These are phyloP conservation scores for Bilobella aurantiaca DNA, from an alignment of 1,140 invertebrate genomes.

Conservation along the genomic window DNA sequence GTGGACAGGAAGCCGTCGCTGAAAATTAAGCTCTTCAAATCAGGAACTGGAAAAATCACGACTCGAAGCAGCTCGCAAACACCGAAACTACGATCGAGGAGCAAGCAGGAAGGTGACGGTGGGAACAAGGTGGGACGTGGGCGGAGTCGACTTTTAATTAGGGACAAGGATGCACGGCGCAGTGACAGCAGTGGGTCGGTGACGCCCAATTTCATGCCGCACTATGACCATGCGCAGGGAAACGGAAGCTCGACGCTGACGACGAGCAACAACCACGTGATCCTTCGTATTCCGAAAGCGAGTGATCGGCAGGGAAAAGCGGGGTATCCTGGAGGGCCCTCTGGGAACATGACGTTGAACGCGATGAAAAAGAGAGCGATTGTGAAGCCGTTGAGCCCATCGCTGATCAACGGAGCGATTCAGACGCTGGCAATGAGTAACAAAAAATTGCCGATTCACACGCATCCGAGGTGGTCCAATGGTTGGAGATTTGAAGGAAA, in stretches of 20 bases:
- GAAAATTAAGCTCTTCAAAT: conserved; percentile 8
- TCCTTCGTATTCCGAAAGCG: too few relatives aligned
- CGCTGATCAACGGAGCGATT: conserved; percentile 26
- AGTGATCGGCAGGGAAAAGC: not conserved
- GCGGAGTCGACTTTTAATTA: conserved; percentile 18
- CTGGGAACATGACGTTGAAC: conserved; percentile 24
- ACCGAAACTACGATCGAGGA: not conserved
- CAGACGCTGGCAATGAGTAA: conserved; percentile 9
- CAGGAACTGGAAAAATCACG: conserved; percentile 12
- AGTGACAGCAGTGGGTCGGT: conserved; percentile 20
- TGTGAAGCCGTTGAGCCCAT: conserved; percentile 32
- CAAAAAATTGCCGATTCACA: conserved; percentile 2
- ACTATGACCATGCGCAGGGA: not conserved
- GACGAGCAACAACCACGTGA: conserved; percentile 8
- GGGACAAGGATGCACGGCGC: conserved; percentile 12
- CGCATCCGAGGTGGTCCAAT: conserved; percentile 67
- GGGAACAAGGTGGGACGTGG: conserved; percentile 10
- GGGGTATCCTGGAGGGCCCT: not conserved
- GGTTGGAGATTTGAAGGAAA: conserved; percentile 85
- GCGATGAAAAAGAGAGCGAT: conserved; percentile 33
- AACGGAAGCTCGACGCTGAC: conserved; percentile 11
- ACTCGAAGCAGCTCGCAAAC: conserved; percentile 15
- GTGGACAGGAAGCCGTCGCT: not conserved
- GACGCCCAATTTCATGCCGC: conserved; percentile 16
- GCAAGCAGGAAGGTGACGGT: not conserved